Base-by-base conservation (phyloP, 2,888 invertebrate genomes). In the Bellardia pandia region DNA sequence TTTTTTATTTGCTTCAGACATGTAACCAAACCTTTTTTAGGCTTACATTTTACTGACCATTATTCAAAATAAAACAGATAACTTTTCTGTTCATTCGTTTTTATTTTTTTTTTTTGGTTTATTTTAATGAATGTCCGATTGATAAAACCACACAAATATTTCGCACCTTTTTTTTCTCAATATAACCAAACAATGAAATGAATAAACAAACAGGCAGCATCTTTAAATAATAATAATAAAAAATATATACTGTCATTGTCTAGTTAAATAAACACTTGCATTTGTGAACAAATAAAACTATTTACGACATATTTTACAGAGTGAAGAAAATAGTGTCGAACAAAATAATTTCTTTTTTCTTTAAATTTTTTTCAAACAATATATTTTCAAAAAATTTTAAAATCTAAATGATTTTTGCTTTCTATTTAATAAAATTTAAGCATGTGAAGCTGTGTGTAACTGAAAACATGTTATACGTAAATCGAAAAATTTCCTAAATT, bases 211-310 rank as follows among this genome's bases (percentile, higher is more conserved):
- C 23, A 16, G 45, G 5, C 23, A 81, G 23, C 62, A 45, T 83
- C 62, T 77, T 62, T 42, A 51, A 76, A 51, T 77, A 48, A 64
- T 14, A 58, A 80, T 51, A 62, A 40, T 14, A 58, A 80, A 42
- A 62, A 40, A 53, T 51, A 51, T 42, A n/a, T 62, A 16, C 23
- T 69, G 53, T 69, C 56, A 9, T 14, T 71, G 51, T 69, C 62
- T 56, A 23, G 45, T 56, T 71, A 56, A 83, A 71, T 53, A 83
- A 42, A 56, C 37, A 71, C 62, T 53, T 53, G 75, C 30, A 60
- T 33, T 80, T 51, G 62, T 40, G 9, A 40, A 37, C 23, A 40
- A 23, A 51, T 13, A 51, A 14, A 64, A 76, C 13, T n/a, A 40
- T 40, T 76, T 23, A n/a, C 13, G 13, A 40, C 8, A 45, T 48